Base-by-base conservation (phyloP, 2,797 vertebrate species). In the Schizopygopsis malacanthus region DNA sequence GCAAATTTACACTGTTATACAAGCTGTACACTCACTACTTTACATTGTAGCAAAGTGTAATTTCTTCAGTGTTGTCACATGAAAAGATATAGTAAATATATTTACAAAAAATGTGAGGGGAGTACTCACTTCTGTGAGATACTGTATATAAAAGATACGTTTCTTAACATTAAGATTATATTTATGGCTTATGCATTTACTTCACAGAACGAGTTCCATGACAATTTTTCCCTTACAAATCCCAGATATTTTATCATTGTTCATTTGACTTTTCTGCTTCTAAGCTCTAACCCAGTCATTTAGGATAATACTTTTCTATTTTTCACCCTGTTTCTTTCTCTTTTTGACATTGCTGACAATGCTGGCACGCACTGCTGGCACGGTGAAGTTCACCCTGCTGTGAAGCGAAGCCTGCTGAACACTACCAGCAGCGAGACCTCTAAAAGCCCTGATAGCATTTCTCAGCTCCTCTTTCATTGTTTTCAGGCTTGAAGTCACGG, bases 361-460 rank as follows among this genome's bases (percentile, higher is more conserved):
- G 79, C 77, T 93, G 92, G 91, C 91, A 93, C 87, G 0, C 84
- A 82, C 83, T 86, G 56, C 76, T 85, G 73, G 81, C 63, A 79
- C 75, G 78, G 73, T 67, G 85, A 47, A 56, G 0, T 16, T 83
- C 89, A 85, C 90, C 89, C 89, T 61, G 75, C 90, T 89, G 88
- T 89, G 18, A 75, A 63, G 84, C 0, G 63, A 0, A 89, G 65
- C 70, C 79, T 79, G 69, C 82, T 79, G 33, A 50, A 61, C 75
- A 76, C 56, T 79, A 86, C 61, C 79, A 85, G 41, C 75, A 63
- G 72, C 56, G 47, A 54, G 70, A 45, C 79, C 37, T 33, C 39
- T 6, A 77, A 84, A 72, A 71, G 41, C 6, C 37, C 83, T 69
- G 54, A 83, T 45, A 65, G 45, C 7, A 15, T 39, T 61, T 70